Conservation (phyloP, 1,140 invertebrate genomes). For the Gonioctena quinquepunctata region DNA sequence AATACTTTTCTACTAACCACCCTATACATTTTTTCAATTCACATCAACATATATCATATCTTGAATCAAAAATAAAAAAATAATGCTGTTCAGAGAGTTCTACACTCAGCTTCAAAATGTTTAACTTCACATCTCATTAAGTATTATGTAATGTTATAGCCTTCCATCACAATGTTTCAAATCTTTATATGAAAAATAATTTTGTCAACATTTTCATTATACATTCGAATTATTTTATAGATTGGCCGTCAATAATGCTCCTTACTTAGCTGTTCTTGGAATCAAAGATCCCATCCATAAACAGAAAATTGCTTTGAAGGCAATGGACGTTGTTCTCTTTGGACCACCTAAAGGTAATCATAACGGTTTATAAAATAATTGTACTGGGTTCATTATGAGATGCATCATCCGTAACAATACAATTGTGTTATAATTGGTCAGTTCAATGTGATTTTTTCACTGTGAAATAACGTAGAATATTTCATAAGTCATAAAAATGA, state of each 20-base stretch:
- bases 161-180: neutral
- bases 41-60: too few relatives aligned
- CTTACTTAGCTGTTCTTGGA: conserved; percentile 85
- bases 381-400: neutral
- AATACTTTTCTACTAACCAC: too few relatives aligned
- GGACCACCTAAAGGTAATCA: conserved; percentile 90
- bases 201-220: neutral
- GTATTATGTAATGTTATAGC: neutral
- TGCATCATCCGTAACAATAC: neutral
- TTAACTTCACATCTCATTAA: neutral
- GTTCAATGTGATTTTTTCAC: too few relatives aligned
- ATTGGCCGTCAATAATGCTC: conserved; percentile 88
- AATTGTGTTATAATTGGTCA: neutral
- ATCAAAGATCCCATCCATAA: conserved; percentile 97
- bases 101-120: too few relatives aligned
- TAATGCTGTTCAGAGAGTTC: too few relatives aligned
- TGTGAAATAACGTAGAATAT: neutral
- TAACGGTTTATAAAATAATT: neutral
- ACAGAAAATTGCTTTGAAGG: conserved; percentile 94
- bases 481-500: too few relatives aligned
- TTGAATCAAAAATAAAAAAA: too few relatives aligned
- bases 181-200: neutral
- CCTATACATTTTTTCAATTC: too few relatives aligned
- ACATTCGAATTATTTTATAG: conserved; percentile 59
- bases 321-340: conserved; percentile 96